Evolutionary conservation across 2,113 vertebrate species (phyloP).

Genomic region (Colistium nudipinnis): DNA sequence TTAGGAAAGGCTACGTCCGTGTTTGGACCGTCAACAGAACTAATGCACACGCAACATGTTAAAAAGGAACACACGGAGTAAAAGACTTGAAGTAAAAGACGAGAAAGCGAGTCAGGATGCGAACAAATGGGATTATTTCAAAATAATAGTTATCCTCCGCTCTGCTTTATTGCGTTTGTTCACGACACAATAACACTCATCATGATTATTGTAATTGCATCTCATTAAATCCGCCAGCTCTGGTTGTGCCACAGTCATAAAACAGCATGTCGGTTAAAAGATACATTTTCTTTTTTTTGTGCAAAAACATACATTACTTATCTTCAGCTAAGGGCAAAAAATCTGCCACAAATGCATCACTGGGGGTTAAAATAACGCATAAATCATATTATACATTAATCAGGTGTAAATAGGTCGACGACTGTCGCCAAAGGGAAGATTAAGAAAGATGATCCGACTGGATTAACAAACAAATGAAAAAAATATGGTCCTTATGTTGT

Average conservation of each 20-base stretch:
- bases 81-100: not conserved
- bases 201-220: constrained; percentile 6
- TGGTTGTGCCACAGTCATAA: constrained; percentile 1
- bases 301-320: too few species aligned
- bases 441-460: not conserved
- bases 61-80: too few species aligned
- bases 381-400: not conserved
- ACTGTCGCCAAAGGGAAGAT: not conserved
- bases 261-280: constrained; percentile 1
- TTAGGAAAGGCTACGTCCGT: constrained; percentile 12
- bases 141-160: not conserved
- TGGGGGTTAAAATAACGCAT: not conserved
- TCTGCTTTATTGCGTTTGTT: constrained; percentile 44
- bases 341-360: not conserved
- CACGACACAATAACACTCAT: constrained; percentile 9
- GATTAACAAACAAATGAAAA: not conserved
- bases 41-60: not conserved
- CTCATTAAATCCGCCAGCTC: constrained; percentile 3
- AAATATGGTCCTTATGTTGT: not conserved
- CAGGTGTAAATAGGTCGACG: not conserved
- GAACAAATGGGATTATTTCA: not conserved
- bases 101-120: not conserved
- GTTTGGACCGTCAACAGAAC: not conserved
- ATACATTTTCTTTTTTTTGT: too few species aligned
- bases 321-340: too few species aligned